phyloP scores from a whole-genome alignment of 2,113 vertebrate species.

The Poeciliopsis occidentalis region DNA sequence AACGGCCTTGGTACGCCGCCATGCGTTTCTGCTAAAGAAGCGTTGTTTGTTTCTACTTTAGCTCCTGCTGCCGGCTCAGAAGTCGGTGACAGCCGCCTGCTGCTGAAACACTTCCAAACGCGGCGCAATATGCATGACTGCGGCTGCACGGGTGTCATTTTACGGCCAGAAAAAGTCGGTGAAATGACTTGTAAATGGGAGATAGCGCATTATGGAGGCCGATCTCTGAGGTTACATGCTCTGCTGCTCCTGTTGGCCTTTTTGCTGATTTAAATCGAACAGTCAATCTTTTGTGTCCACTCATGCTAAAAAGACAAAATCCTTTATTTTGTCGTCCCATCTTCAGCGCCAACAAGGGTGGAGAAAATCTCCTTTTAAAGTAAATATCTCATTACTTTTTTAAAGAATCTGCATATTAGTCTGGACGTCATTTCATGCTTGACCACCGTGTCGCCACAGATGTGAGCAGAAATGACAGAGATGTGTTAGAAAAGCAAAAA shows the following conservation, averaged over 20 bases:
- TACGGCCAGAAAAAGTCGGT: not conserved
- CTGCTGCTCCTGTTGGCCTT: slow-evolving; percentile 55
- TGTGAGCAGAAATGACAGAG: slow-evolving; percentile 30
- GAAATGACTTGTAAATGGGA: slow-evolving; percentile 32
- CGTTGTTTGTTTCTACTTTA: slow-evolving; percentile 27
- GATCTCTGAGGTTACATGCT: slow-evolving; percentile 41
- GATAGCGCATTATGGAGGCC: slow-evolving; percentile 6
- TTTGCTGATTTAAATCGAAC: slow-evolving; percentile 33
- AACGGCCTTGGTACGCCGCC: too few species aligned
- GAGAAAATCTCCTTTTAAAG: slow-evolving; percentile 42
- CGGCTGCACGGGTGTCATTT: slow-evolving; percentile 13
- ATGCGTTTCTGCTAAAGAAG: slow-evolving; percentile 32
- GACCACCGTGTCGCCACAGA: slow-evolving; percentile 47
- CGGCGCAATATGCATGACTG: slow-evolving; percentile 27
- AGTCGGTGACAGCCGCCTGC: slow-evolving; percentile 44
- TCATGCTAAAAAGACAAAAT: slow-evolving; percentile 52
- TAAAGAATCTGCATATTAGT: slow-evolving; percentile 58
- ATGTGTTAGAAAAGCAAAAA: slow-evolving; percentile 17
- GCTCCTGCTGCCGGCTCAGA: slow-evolving; percentile 11
- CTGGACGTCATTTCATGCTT: slow-evolving; percentile 65
- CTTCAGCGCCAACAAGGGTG: slow-evolving; percentile 6
- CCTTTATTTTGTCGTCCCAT: slow-evolving; percentile 14
- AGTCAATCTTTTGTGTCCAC: slow-evolving; percentile 55
- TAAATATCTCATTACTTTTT: slow-evolving; percentile 48
- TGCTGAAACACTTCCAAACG: slow-evolving; percentile 38